These are phyloP conservation scores for Ctenomys sociabilis DNA, from an alignment of 2,113 vertebrate genomes.

Conservation along the genomic window DNA sequence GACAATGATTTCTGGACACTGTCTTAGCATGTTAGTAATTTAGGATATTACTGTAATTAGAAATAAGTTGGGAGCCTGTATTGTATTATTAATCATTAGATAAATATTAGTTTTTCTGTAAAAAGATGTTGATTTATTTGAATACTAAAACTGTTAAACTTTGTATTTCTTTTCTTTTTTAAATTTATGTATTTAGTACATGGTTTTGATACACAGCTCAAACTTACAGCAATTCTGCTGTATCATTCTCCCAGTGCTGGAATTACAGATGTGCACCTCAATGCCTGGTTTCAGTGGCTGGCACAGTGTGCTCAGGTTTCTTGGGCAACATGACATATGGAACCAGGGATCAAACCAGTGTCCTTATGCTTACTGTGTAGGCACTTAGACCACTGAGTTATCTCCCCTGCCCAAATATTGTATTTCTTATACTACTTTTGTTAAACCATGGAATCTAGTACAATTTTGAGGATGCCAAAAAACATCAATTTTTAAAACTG, in stretches of 20 bases:
- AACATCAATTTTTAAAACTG: neutral
- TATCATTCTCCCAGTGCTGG: too few relatives aligned
- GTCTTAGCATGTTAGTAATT: neutral
- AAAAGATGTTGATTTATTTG: slow-evolving; percentile 6
- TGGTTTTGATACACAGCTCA: too few relatives aligned
- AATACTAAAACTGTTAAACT: neutral
- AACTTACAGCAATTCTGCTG: too few relatives aligned
- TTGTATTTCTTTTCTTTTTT: slow-evolving; percentile 32
- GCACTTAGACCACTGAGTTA: too few relatives aligned
- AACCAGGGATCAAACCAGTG: too few relatives aligned
- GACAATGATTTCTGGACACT: neutral
- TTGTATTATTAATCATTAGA: neutral
- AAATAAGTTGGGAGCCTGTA: slow-evolving; percentile 9
- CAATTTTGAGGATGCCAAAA: slow-evolving; percentile 3
- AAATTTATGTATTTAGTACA: too few relatives aligned
- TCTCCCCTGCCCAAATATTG: neutral
- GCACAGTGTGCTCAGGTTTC: too few relatives aligned
- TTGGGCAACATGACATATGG: too few relatives aligned
- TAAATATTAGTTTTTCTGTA: neutral
- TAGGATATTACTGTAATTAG: neutral
- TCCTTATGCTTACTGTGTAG: too few relatives aligned
- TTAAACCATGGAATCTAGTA: neutral
- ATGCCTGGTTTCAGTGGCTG: too few relatives aligned
- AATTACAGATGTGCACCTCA: too few relatives aligned
- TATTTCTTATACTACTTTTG: neutral